phyloP scores from a whole-genome alignment of 2,113 vertebrate species.

The Scomber colias region DNA sequence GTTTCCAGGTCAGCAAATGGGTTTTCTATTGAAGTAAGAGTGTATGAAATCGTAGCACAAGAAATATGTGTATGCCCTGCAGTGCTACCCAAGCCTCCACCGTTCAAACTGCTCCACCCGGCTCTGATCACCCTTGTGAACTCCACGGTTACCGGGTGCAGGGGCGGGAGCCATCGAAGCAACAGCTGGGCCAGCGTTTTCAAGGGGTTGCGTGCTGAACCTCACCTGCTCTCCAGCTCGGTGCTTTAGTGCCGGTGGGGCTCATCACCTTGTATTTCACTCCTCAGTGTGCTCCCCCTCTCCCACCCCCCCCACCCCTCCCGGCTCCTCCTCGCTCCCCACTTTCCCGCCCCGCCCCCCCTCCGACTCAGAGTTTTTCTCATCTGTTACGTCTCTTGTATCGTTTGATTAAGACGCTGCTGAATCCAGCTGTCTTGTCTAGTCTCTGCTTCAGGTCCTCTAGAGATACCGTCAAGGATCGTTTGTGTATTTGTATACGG shows the following conservation, averaged over 20 bases:
- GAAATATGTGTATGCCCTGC: slow-evolving; percentile 33
- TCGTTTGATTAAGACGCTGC: slow-evolving; percentile 66
- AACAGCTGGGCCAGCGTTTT: slow-evolving; percentile 50
- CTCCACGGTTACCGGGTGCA: slow-evolving; percentile 35
- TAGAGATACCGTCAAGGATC: slow-evolving; percentile 53
- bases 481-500: slow-evolving; percentile 34
- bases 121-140: slow-evolving; percentile 50
- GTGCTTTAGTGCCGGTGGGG: slow-evolving; percentile 19
- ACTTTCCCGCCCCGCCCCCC: slow-evolving; percentile 22
- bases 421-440: slow-evolving; percentile 58
- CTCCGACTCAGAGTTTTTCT: slow-evolving; percentile 23
- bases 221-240: slow-evolving; percentile 61
- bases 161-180: slow-evolving; percentile 16
- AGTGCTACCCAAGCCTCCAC: not conserved
- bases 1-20: slow-evolving; percentile 31
- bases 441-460: slow-evolving; percentile 46
- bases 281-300: not conserved
- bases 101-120: slow-evolving; percentile 15
- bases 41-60: slow-evolving; percentile 7
- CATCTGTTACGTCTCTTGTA: slow-evolving; percentile 48
- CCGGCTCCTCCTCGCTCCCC: too few species aligned
- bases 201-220: slow-evolving; percentile 43
- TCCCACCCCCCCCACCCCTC: not conserved
- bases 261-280: slow-evolving; percentile 49
- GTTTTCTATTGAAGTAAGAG: slow-evolving; percentile 59